phyloP scores from a whole-genome alignment of 2,888 invertebrate genomes.

The Lycaena phlaeas region DNA sequence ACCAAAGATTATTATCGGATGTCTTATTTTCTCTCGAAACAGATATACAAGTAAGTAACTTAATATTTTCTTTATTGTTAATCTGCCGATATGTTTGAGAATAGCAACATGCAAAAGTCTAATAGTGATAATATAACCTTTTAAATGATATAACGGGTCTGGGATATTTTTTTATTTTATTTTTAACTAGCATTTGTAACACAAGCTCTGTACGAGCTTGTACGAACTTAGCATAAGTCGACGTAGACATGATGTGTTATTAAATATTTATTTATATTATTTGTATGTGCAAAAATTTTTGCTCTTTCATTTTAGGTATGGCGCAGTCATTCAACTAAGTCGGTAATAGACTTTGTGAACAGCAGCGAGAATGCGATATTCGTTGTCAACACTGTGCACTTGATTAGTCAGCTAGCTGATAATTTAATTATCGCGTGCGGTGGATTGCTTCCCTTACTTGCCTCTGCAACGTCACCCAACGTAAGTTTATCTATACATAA shows the following conservation, averaged over 20 bases:
- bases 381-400: conserved; percentile 98
- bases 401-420: conserved; percentile 98
- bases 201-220: too few relatives aligned
- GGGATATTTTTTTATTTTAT: too few relatives aligned
- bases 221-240: too few relatives aligned
- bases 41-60: conserved; percentile 86
- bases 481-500: conserved; percentile 75
- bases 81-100: too few relatives aligned
- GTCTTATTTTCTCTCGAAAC: conserved; percentile 97
- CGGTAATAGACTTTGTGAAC: conserved; percentile 98
- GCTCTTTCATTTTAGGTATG: conserved; percentile 71
- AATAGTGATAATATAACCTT: too few relatives aligned
- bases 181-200: too few relatives aligned
- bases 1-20: conserved; percentile 95
- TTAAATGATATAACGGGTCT: too few relatives aligned
- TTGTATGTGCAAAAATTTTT: too few relatives aligned
- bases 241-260: too few relatives aligned
- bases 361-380: conserved; percentile 99
- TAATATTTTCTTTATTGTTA: too few relatives aligned
- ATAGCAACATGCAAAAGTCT: too few relatives aligned
- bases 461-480: conserved; percentile 98
- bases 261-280: too few relatives aligned
- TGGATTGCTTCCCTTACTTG: conserved; percentile 94
- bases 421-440: conserved; percentile 99
- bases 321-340: conserved; percentile 95